phyloP scores from a whole-genome alignment of 2,113 vertebrate genomes.

The Solea solea region DNA sequence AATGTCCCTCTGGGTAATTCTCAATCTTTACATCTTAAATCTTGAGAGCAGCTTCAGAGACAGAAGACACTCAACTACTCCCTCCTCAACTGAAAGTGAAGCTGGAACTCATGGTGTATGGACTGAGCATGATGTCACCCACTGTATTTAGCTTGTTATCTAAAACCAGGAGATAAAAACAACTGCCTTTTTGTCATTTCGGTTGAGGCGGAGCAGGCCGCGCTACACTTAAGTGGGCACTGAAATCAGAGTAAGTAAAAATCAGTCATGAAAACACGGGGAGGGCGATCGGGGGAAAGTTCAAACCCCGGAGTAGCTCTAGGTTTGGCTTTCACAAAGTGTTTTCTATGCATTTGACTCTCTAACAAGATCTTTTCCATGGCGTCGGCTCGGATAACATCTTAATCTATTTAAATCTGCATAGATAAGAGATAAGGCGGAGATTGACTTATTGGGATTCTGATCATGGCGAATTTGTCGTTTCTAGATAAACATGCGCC shows the following conservation, averaged over 20 bases:
- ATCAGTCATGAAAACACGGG: too few species aligned
- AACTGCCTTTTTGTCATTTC: constrained; percentile 16
- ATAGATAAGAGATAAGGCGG: constrained; percentile 4
- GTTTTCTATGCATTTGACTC: background rate
- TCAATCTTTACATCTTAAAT: too few species aligned
- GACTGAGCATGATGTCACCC: background rate
- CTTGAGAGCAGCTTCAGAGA: background rate
- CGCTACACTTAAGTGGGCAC: background rate
- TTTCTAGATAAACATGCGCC: constrained; percentile 33
- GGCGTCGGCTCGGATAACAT: constrained; percentile 14
- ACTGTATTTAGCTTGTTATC: background rate
- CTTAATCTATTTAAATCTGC: constrained; percentile 21
- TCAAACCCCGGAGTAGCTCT: background rate
- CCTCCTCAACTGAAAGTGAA: background rate
- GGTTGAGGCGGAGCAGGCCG: background rate
- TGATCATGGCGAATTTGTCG: background rate
- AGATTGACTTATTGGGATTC: constrained; percentile 18
- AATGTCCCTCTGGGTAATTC: too few species aligned
- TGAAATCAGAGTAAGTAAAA: background rate
- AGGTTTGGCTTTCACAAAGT: background rate
- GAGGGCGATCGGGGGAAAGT: background rate
- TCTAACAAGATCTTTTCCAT: background rate
- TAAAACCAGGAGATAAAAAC: constrained; percentile 11
- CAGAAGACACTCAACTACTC: background rate
- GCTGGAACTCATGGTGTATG: background rate